Percentiles rank a stretch among this genome's conserved stretches.
These are phyloP conservation scores for Calcarius lapponicus DNA, from an alignment of 2,797 vertebrate genomes.

Conservation along the genomic window DNA sequence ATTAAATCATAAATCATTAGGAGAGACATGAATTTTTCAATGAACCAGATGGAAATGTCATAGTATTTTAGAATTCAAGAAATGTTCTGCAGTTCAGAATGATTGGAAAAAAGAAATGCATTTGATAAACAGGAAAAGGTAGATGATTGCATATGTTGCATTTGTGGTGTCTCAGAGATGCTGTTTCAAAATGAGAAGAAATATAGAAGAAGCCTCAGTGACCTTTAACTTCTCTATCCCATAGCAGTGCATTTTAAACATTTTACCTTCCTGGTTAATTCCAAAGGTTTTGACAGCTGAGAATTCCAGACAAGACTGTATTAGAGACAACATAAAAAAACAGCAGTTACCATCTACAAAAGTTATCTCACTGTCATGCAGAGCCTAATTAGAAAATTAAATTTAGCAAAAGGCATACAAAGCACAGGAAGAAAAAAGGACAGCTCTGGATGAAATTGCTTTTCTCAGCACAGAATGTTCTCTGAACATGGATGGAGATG, in stretches of 20 bases:
- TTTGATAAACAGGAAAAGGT: background rate
- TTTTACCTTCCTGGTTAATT: background rate
- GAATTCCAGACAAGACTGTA: background rate
- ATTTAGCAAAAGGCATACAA: background rate
- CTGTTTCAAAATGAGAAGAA: background rate
- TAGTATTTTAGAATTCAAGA: background rate
- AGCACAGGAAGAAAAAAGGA: background rate
- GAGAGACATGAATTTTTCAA: background rate
- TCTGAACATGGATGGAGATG: background rate
- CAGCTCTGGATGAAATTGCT: background rate
- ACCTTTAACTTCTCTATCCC: background rate
- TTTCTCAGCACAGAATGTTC: background rate
- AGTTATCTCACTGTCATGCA: background rate
- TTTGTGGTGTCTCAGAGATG: background rate
- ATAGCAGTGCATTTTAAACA: background rate
- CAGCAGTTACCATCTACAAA: background rate
- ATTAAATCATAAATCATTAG: background rate
- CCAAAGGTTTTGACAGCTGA: background rate
- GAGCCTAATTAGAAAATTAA: constrained; percentile 14
- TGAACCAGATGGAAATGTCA: background rate
- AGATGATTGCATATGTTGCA: background rate
- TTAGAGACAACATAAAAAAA: background rate
- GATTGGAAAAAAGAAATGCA: background rate
- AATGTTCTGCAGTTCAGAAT: background rate
- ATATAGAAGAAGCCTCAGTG: background rate